Conservation (phyloP, 2,113 vertebrate species). For the Martes martes region DNA sequence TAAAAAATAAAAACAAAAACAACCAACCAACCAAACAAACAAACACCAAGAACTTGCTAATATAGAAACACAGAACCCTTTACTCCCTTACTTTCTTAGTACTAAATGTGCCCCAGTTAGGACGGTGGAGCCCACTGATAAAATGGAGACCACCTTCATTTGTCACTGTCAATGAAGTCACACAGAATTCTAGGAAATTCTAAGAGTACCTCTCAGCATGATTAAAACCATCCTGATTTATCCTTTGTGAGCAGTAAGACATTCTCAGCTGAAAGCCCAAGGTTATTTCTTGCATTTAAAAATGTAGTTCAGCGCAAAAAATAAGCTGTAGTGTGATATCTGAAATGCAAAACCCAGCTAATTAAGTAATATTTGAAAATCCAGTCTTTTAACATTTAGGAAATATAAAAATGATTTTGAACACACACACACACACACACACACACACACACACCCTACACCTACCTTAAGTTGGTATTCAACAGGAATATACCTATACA, state of each 20-base stretch:
- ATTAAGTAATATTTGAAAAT: conserved; percentile 1
- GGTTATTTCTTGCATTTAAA: neutral
- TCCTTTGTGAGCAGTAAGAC: neutral
- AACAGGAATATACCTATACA: neutral
- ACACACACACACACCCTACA: neutral
- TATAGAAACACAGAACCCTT: neutral
- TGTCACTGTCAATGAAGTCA: neutral
- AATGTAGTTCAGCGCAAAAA: conserved; percentile 21
- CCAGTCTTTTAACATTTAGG: neutral
- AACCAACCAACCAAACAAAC: no score
- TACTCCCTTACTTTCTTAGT: neutral
- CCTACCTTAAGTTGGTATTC: neutral
- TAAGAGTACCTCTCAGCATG: neutral
- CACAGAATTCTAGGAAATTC: neutral
- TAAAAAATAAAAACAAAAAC: neutral
- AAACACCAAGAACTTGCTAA: neutral
- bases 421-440: neutral
- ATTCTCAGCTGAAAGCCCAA: neutral
- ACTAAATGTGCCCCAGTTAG: neutral
- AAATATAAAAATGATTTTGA: neutral
- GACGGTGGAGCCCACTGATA: accelerated
- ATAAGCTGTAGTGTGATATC: neutral
- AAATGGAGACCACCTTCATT: neutral
- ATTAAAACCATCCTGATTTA: neutral
- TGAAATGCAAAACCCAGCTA: neutral